Base-by-base conservation (phyloP, 2,888 invertebrate species). In the Luperina nickerlii region DNA sequence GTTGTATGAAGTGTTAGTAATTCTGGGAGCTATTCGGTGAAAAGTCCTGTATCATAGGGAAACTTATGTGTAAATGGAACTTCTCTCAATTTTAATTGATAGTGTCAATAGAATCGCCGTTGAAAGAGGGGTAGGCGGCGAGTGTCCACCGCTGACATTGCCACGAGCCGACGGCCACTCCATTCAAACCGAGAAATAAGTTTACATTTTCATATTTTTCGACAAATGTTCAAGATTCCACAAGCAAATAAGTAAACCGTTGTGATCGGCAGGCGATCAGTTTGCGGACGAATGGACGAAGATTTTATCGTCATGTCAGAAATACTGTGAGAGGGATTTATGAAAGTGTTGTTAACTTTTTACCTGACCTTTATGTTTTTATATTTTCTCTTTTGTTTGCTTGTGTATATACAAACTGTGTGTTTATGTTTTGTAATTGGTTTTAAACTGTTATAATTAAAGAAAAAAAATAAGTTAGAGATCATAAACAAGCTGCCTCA, bases 21-120 rank as follows among this genome's bases (percentile, higher is more conserved):
- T 51, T 66, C 68, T 68, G 18, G 18, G 18, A 79, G 71, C 54
- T 32, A 27, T 57, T 74, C 11, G 62, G 13, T 71, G 24, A 38
- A 85, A 51, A 1, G 62, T 66, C 70, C 32, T 71, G 70, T 60
- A 68, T 71, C 51, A n/a, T 15, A 48, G 48, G 5, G 48, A 48
- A 48, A 66, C 24, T 63, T 62, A 18, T 74, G 60, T 76, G 67
- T 48, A 74, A 75, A 86, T 78, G 42, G 45, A 72, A 67, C 62
- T 66, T 75, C 71, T 65, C 67, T 54, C 74, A 76, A 66, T 71
- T 45, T 48, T 63, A 76, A 85, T 79, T 78, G 67, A 76, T 86
- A 83, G 70, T 48, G 76, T 76, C 72, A 76, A 83, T 76, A 87
- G 54, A 87, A 83, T 74, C 65, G 24, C 45, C 60, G 32, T 24